Percentiles rank a stretch among this genome's conserved stretches.
Evolutionary conservation across 2,888 invertebrate genomes (phyloP).

Genomic region (Tetanocera ferruginea): DNA sequence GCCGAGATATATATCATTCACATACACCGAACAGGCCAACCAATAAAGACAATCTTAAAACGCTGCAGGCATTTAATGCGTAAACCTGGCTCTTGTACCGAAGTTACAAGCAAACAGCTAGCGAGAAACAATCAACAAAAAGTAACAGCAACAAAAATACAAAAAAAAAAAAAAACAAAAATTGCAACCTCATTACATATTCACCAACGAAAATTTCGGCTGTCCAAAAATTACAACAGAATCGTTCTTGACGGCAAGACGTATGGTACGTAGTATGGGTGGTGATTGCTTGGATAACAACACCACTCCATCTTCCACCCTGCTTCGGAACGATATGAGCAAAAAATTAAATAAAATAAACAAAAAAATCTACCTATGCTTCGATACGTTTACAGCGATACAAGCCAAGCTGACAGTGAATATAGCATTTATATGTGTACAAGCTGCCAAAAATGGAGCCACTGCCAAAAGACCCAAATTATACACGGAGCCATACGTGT

Average conservation of each 20-base stretch:
- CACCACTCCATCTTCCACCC: background rate
- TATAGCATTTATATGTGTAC: background rate
- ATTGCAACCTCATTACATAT: slow-evolving; percentile 48
- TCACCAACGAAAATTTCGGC: slow-evolving; percentile 36
- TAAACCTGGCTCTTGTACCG: slow-evolving; percentile 42
- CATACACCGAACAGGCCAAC: background rate
- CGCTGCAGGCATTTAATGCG: slow-evolving; percentile 49
- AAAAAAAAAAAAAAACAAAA: slow-evolving; percentile 39
- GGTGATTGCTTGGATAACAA: background rate
- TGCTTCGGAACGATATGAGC: background rate
- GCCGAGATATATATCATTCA: background rate
- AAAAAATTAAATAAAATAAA: too few species aligned
- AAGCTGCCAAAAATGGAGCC: slow-evolving; percentile 25
- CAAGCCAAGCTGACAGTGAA: too few species aligned
- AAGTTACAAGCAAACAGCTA: background rate
- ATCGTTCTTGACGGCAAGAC: background rate
- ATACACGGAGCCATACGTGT: slow-evolving; percentile 16
- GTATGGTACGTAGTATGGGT: background rate
- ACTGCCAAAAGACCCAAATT: background rate
- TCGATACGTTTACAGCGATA: too few species aligned
- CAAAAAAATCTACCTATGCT: too few species aligned
- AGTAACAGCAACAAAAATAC: slow-evolving; percentile 32
- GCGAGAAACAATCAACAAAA: background rate
- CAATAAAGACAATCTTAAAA: background rate
- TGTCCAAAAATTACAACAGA: slow-evolving; percentile 25